These are phyloP conservation scores for Ypsolopha sequella DNA, from an alignment of 2,888 invertebrate genomes.

Conservation along the genomic window DNA sequence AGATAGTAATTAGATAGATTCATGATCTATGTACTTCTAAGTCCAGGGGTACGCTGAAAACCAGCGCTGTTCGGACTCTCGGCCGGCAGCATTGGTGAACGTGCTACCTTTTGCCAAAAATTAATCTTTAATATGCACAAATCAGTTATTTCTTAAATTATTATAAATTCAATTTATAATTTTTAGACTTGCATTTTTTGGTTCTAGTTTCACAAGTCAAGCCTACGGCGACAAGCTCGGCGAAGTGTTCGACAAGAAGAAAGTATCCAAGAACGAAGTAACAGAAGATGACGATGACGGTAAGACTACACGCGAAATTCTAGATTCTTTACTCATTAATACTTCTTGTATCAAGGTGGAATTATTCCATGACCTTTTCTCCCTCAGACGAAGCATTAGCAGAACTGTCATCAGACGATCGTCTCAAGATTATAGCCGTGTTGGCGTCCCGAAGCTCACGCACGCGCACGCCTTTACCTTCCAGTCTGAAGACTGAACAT, in stretches of 20 bases:
- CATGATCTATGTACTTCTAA: too few relatives aligned
- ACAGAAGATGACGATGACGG: conserved; percentile 52
- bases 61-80: too few relatives aligned
- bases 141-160: too few relatives aligned
- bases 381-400: neutral
- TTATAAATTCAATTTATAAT: too few relatives aligned
- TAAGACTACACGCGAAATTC: neutral
- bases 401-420: conserved; percentile 76
- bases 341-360: too few relatives aligned
- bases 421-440: conserved; percentile 84
- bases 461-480: conserved; percentile 77
- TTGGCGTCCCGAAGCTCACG: conserved; percentile 80
- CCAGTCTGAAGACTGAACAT: conserved; percentile 59
- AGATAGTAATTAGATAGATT: too few relatives aligned
- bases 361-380: too few relatives aligned
- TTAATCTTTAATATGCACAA: too few relatives aligned
- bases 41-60: too few relatives aligned
- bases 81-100: too few relatives aligned
- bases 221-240: conserved; percentile 81
- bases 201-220: conserved; percentile 70
- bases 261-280: conserved; percentile 50
- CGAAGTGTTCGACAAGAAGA: conserved; percentile 70
- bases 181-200: conserved; percentile 12
- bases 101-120: too few relatives aligned
- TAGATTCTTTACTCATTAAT: too few relatives aligned